phyloP scores from a whole-genome alignment of 2,797 vertebrate genomes.

The Lepidocolaptes lacrymiger region DNA sequence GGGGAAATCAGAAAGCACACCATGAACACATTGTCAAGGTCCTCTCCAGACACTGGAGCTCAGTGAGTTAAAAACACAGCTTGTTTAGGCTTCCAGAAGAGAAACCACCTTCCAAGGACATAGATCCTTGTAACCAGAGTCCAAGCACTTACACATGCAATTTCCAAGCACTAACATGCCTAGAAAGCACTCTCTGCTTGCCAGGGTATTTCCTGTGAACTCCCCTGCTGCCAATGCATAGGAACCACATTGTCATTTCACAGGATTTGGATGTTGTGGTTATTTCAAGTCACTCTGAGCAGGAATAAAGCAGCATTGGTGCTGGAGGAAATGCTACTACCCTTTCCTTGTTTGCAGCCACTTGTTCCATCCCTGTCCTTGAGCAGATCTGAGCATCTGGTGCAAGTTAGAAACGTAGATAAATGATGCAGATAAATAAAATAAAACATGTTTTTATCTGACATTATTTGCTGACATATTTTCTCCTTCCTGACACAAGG shows the following conservation, averaged over 20 bases:
- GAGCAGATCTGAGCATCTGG: background rate
- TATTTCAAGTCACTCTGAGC: background rate
- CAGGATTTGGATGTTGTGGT: background rate
- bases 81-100: background rate
- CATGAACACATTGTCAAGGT: background rate
- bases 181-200: background rate
- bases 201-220: background rate
- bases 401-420: no score
- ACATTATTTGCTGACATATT: background rate
- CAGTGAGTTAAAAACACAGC: background rate
- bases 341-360: background rate
- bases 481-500: background rate
- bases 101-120: background rate
- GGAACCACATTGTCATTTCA: background rate
- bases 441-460: background rate
- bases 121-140: background rate
- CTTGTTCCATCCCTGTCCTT: background rate
- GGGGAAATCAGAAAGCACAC: background rate
- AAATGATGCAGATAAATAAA: background rate
- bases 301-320: background rate
- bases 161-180: background rate
- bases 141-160: background rate
- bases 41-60: background rate
- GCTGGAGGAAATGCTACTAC: background rate
- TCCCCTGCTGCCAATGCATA: background rate